These are phyloP conservation scores for Regulus satrapa DNA, from an alignment of 2,113 vertebrate species.

Conservation along the genomic window DNA sequence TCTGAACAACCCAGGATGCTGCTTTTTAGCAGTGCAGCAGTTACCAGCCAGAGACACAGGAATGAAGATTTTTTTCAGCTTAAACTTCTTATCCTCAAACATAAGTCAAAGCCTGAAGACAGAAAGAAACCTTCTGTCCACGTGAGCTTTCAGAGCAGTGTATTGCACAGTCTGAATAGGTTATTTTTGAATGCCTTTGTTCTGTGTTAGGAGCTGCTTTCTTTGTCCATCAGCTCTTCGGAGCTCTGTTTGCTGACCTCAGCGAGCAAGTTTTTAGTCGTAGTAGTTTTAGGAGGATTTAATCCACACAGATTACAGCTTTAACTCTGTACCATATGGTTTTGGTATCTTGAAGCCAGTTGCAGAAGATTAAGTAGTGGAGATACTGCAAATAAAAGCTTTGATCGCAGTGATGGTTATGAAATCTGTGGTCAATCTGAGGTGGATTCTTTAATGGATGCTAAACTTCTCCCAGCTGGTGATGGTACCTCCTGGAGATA, in stretches of 20 bases:
- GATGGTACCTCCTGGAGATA: not conserved
- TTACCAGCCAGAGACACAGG: not conserved
- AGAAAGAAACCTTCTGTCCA: not conserved
- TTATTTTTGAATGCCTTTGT: conserved; percentile 27
- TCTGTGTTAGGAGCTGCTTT: not conserved
- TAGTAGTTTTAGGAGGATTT: conserved; percentile 1
- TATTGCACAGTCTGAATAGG: not conserved
- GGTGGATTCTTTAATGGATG: not conserved
- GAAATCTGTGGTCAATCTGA: not conserved
- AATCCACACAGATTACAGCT: not conserved
- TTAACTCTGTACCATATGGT: not conserved
- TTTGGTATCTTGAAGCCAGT: not conserved
- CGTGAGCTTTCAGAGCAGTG: conserved; percentile 9
- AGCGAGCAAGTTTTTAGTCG: not conserved
- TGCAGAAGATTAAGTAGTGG: not conserved
- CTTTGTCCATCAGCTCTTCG: not conserved
- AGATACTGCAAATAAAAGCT: not conserved
- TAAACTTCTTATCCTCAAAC: not conserved
- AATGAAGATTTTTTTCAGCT: not conserved
- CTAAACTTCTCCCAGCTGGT: not conserved
- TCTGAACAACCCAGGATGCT: not conserved
- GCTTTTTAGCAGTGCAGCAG: not conserved
- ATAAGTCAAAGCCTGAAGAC: not conserved
- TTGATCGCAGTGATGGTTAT: not conserved
- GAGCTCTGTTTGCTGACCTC: not conserved